These are phyloP conservation scores for Ifrita kowaldi DNA, from an alignment of 2,113 vertebrate genomes.

Conservation along the genomic window DNA sequence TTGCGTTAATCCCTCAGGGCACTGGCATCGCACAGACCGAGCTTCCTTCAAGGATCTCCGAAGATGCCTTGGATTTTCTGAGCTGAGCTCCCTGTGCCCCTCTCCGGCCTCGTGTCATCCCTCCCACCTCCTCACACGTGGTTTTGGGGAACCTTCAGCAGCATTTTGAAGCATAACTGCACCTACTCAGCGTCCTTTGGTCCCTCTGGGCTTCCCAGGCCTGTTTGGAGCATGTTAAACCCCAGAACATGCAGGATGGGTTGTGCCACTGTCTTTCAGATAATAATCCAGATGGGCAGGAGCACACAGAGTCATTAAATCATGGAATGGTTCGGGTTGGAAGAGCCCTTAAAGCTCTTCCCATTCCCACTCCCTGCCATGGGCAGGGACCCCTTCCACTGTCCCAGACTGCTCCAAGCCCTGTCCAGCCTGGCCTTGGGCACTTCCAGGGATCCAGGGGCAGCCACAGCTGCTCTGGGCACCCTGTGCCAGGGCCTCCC, in stretches of 20 bases:
- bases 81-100: neutral
- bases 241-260: neutral
- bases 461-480: neutral
- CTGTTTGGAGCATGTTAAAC: neutral
- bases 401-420: accelerated
- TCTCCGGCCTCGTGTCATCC: accelerated
- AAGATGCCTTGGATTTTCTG: neutral
- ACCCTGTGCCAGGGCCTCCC: neutral
- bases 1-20: neutral
- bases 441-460: neutral
- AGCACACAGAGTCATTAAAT: neutral
- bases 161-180: neutral
- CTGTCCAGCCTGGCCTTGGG: accelerated
- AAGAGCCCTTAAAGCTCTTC: neutral
- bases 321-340: neutral
- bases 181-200: neutral
- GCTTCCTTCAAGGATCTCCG: neutral
- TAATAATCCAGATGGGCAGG: neutral
- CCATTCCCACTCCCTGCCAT: neutral
- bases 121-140: neutral
- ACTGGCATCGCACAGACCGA: accelerated
- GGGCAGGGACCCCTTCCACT: neutral
- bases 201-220: neutral
- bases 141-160: neutral
- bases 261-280: neutral